Percentiles rank a stretch among this genome's conserved stretches.
Evolutionary conservation across 2,888 invertebrate species (phyloP).

Genomic region (Noctua comes): DNA sequence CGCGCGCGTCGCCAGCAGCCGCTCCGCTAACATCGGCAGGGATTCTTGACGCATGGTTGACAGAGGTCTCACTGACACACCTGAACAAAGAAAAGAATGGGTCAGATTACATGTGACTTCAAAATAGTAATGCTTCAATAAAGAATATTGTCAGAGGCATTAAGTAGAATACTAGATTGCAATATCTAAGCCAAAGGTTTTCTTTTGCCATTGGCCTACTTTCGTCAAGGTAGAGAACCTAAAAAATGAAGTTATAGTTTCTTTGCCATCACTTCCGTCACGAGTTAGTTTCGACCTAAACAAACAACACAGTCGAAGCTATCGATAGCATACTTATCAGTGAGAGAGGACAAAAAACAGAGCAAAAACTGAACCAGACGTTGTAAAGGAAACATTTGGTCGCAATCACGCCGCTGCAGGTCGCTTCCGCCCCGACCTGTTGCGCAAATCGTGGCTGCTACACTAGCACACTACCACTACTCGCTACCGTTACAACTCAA

Average conservation of each 20-base stretch:
- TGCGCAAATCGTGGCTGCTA: conserved; percentile 84
- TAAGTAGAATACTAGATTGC: neutral
- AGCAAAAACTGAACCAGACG: conserved; percentile 87
- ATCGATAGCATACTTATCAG: conserved; percentile 90
- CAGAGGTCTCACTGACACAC: conserved; percentile 88
- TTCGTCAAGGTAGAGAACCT: conserved; percentile 35
- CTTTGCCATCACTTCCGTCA: conserved; percentile 84
- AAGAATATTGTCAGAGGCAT: neutral
- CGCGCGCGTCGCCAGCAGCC: conserved; percentile 89
- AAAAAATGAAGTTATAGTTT: conserved; percentile 61
- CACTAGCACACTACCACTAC: conserved; percentile 63
- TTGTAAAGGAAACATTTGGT: conserved; percentile 89
- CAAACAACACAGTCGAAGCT: conserved; percentile 84
- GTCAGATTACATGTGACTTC: conserved; percentile 8
- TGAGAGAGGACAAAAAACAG: conserved; percentile 82
- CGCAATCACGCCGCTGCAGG: conserved; percentile 89
- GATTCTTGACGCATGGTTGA: conserved; percentile 88
- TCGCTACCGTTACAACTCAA: conserved; percentile 37
- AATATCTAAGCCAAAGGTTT: neutral
- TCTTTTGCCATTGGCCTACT: conserved; percentile 35
- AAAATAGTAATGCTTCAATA: neutral
- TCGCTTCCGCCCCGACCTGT: conserved; percentile 90
- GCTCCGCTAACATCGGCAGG: conserved; percentile 87
- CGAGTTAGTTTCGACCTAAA: conserved; percentile 85
- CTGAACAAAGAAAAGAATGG: conserved; percentile 71